Conservation (phyloP, 2,888 invertebrate species). For the Acanthacorydalis orientalis region DNA sequence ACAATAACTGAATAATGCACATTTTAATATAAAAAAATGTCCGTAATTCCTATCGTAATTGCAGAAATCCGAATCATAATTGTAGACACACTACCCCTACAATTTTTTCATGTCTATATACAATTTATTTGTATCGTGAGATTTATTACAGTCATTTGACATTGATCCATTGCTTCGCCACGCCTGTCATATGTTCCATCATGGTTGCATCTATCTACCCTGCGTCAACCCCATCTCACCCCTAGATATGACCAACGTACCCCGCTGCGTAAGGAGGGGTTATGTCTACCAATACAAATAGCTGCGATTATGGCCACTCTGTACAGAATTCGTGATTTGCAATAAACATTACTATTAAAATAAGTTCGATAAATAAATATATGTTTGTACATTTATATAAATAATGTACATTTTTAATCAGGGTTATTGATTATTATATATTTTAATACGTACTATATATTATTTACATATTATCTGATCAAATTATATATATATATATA, state of each 20-base stretch:
- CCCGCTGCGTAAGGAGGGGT: background rate
- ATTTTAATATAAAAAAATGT: background rate
- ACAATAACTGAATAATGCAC: too few species aligned
- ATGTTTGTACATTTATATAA: background rate
- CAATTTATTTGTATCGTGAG: background rate
- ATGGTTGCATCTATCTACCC: background rate
- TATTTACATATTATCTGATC: too few species aligned
- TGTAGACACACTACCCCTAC: too few species aligned
- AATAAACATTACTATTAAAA: background rate
- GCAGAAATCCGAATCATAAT: too few species aligned
- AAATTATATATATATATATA: too few species aligned
- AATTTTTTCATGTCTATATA: too few species aligned
- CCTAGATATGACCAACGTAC: background rate
- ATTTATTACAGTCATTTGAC: slow-evolving; percentile 4
- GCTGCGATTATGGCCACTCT: background rate
- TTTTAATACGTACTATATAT: too few species aligned
- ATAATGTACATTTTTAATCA: too few species aligned
- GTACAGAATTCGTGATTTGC: background rate
- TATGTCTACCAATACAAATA: too few species aligned
- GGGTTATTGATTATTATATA: background rate
- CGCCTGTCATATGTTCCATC: slow-evolving; percentile 6
- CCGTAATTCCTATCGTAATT: background rate
- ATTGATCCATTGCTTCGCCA: slow-evolving; percentile 3
- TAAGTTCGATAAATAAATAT: background rate
- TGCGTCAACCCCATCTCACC: slow-evolving; percentile 2